These are phyloP conservation scores for Oryzias sinensis DNA, from an alignment of 2,797 vertebrate genomes.

Conservation along the genomic window DNA sequence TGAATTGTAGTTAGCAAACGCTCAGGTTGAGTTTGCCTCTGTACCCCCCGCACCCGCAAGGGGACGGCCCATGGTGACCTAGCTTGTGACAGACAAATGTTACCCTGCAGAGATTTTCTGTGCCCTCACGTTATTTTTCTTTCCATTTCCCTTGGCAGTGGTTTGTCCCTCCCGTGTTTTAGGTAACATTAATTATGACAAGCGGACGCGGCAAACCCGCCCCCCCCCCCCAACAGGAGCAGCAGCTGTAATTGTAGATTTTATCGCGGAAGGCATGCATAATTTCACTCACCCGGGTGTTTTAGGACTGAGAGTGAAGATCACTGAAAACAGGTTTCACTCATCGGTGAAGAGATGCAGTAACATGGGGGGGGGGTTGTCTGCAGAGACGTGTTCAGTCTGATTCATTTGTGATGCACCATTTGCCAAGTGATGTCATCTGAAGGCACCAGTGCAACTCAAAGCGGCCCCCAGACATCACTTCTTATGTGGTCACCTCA, in stretches of 20 bases:
- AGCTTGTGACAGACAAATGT: constrained; percentile 45
- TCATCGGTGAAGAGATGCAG: constrained; percentile 24
- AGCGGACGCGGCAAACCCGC: constrained; percentile 47
- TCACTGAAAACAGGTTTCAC: constrained; percentile 21
- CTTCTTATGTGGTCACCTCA: no score
- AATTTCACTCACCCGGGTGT: constrained; percentile 57
- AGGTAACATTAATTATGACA: constrained; percentile 68
- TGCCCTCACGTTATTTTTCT: constrained; percentile 21
- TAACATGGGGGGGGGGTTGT: neutral
- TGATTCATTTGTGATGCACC: no score
- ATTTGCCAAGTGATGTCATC: no score
- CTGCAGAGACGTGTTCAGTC: no score
- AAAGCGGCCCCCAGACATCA: no score
- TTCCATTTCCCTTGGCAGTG: constrained; percentile 27
- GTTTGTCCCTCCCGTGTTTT: constrained; percentile 42
- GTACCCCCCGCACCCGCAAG: constrained; percentile 3
- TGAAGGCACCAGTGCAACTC: no score
- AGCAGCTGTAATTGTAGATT: constrained; percentile 64
- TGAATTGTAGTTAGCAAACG: no score
- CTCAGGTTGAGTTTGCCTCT: neutral
- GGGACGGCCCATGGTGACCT: constrained; percentile 17
- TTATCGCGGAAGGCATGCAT: constrained; percentile 64
- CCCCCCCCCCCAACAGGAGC: constrained; percentile 57
- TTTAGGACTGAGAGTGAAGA: constrained; percentile 37
- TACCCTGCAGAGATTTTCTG: constrained; percentile 39